Percentiles rank a stretch among this genome's conserved stretches.
These are phyloP conservation scores for Aythya baeri DNA, from an alignment of 2,113 vertebrate genomes.

Conservation along the genomic window DNA sequence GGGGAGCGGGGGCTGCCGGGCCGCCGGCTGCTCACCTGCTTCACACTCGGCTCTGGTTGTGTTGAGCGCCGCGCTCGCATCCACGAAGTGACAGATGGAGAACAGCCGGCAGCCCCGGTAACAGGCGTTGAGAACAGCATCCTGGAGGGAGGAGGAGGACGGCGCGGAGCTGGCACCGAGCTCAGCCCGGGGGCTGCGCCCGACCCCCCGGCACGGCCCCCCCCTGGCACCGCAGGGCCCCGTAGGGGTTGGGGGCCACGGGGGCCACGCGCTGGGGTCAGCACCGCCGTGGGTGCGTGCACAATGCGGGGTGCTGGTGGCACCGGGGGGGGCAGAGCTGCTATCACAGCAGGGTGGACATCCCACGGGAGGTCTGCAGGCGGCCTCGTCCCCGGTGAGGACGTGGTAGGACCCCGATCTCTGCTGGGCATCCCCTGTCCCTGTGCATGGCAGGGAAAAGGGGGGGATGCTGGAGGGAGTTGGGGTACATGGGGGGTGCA, in stretches of 20 bases:
- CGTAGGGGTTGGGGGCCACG: neutral
- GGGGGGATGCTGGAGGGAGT: neutral
- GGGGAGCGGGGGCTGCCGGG: fast-evolving
- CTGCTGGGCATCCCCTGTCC: fast-evolving
- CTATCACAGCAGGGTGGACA: fast-evolving
- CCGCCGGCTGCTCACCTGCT: slow-evolving; percentile 79
- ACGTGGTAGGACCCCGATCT: fast-evolving
- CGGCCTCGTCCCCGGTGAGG: neutral
- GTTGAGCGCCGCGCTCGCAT: slow-evolving; percentile 88
- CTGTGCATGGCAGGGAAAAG: neutral
- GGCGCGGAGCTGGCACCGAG: neutral
- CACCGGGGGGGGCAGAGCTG: neutral
- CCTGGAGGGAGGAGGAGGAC: slow-evolving; percentile 70
- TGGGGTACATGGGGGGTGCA: fast-evolving
- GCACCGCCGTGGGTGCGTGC: neutral
- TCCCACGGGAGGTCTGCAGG: neutral
- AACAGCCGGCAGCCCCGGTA: slow-evolving; percentile 96
- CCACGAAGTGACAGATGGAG: slow-evolving; percentile 97
- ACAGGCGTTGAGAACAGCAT: slow-evolving; percentile 91
- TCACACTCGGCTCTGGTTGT: slow-evolving; percentile 91
- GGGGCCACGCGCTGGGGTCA: neutral
- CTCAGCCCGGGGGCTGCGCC: neutral
- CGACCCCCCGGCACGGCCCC: neutral
- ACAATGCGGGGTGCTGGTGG: fast-evolving
- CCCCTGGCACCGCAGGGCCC: neutral